Base-by-base conservation (phyloP, 2,797 vertebrate species). In the Chelon labrosus region DNA sequence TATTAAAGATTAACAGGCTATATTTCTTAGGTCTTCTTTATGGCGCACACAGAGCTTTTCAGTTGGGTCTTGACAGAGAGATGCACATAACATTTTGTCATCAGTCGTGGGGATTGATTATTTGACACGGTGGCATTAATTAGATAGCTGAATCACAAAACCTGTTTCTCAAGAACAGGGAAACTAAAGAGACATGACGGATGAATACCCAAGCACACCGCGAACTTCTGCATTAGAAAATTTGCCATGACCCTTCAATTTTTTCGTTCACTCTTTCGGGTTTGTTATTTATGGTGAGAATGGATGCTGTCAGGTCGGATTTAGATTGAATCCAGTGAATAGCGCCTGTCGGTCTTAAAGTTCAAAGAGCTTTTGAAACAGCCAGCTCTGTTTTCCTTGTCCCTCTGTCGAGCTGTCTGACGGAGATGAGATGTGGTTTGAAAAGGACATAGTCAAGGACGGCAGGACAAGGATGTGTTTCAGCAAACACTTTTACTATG, bases 391-490 rank as follows among this genome's bases (percentile, higher is more conserved):
- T 85, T 87, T 87, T 86, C 66, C 70, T 68, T 65, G 19, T 64
- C 80, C 81, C 71, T 85, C 72, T 53, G 62, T 87, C 49, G 59
- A 72, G 74, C 41, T 57, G 53, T 85, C 80, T 85, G 85, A 89
- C 84, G 73, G 83, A 87, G 86, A 92, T 84, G 90, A 87, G 88
- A 92, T 91, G 90, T 61, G 82, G 75, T 88, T 87, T 89, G 91
- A 93, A 92, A 93, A 91, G 91, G 92, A 93, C 90, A 73, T 38
- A 77, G 88, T 82, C 91, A 93, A 93, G 92, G 92, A 88, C 91
- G 41, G 53, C 78, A 74, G 76, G 74, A 71, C 79, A 70, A 79
- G 79, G 79, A 78, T 79, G 75, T 65, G 77, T 88, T 85, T 82
- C 53, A 58, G 65, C 73, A 85, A 88, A 86, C 82, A 81, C 80